Evolutionary conservation across 2,113 vertebrate species (phyloP).

Genomic region (Suricata suricatta): DNA sequence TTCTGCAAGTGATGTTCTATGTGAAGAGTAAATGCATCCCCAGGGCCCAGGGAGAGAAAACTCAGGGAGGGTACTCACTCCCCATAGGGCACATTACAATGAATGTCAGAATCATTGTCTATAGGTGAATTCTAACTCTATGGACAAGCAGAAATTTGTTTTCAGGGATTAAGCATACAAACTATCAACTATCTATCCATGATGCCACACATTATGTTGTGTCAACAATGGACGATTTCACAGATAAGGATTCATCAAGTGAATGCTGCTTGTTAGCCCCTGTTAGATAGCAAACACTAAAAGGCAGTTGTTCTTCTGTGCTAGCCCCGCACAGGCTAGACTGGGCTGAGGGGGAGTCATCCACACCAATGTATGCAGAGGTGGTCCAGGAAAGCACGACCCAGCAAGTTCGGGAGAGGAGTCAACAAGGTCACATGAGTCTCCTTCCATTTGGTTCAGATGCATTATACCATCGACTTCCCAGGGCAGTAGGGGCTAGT

Average conservation of each 20-base stretch:
- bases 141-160: neutral
- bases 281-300: neutral
- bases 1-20: neutral
- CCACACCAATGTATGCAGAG: rapidly evolving
- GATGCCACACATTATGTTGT: neutral
- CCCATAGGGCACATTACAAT: rapidly evolving
- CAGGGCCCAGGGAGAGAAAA: rapidly evolving
- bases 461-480: rapidly evolving
- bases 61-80: rapidly evolving
- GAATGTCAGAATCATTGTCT: neutral
- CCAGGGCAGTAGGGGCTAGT: rapidly evolving
- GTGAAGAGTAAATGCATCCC: neutral
- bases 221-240: neutral
- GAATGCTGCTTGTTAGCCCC: neutral
- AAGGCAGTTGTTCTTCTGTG: rapidly evolving
- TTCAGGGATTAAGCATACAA: neutral
- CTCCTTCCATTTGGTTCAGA: rapidly evolving
- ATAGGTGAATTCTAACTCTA: neutral
- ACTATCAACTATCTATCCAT: neutral
- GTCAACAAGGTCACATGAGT: rapidly evolving
- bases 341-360: neutral
- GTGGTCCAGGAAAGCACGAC: neutral
- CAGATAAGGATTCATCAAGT: neutral
- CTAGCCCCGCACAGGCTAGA: too few relatives aligned
- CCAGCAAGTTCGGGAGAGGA: neutral